These are phyloP conservation scores for Eunapius fragilis DNA, from an alignment of 37 sponge, comb jelly and placozoan genomes.

Conservation along the genomic window DNA sequence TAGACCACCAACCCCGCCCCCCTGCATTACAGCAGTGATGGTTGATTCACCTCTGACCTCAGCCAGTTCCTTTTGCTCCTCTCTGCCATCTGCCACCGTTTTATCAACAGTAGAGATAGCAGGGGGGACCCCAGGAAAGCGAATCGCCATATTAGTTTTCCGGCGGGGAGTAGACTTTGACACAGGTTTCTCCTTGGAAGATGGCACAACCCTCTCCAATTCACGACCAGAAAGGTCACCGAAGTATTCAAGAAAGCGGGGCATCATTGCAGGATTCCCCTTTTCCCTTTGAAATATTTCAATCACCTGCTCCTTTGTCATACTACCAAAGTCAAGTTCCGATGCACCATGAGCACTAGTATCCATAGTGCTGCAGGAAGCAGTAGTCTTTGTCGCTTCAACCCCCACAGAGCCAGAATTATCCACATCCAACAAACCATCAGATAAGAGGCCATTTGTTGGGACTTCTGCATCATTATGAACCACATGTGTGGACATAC, in stretches of 20 bases:
- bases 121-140: conserved; percentile 23
- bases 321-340: neutral
- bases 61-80: neutral
- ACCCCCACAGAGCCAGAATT: neutral
- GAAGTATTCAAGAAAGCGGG: conserved; percentile 57
- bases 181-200: conserved; percentile 22
- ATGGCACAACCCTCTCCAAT: conserved; percentile 46
- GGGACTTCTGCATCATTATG: neutral
- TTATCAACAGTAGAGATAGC: neutral
- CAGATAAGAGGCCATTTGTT: neutral
- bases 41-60: neutral
- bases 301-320: neutral
- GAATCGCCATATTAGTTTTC: conserved; percentile 52
- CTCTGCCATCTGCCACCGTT: neutral
- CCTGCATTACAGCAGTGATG: neutral
- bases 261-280: conserved; percentile 24
- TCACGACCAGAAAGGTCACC: conserved; percentile 64
- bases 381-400: neutral
- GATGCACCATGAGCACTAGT: neutral
- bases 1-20: neutral
- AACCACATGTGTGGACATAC: neutral
- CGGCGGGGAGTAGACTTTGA: conserved; percentile 3
- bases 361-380: neutral
- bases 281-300: neutral
- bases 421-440: neutral